Conservation (phyloP, 2,797 vertebrate species). For the Podarcis siculus region DNA sequence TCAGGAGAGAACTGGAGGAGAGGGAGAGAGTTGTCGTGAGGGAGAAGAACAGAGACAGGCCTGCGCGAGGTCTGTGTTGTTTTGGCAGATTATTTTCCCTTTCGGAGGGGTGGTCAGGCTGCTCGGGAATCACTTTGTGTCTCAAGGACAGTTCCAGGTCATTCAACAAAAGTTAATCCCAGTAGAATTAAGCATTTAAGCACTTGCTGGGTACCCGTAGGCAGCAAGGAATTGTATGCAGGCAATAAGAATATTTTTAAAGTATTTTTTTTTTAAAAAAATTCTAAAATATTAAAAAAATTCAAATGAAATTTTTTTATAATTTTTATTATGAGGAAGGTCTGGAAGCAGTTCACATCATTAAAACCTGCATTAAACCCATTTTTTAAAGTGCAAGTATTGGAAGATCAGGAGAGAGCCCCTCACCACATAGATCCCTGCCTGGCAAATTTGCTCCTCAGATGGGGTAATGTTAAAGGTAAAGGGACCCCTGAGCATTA, state of each 20-base stretch:
- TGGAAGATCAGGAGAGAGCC: too few species aligned
- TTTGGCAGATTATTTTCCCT: background rate
- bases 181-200: background rate
- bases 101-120: background rate
- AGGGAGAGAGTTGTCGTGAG: constrained; percentile 89
- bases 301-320: background rate
- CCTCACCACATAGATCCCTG: too few species aligned
- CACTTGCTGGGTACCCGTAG: background rate
- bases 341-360: too few species aligned
- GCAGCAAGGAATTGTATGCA: too few species aligned
- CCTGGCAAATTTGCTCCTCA: too few species aligned
- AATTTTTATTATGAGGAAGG: too few species aligned
- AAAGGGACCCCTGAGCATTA: too few species aligned
- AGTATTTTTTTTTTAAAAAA: background rate
- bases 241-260: too few species aligned
- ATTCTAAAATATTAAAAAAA: background rate
- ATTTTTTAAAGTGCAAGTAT: too few species aligned
- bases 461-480: too few species aligned
- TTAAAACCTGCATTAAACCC: too few species aligned
- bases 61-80: constrained; percentile 84
- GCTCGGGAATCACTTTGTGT: background rate
- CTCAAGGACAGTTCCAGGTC: background rate
- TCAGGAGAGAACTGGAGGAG: constrained; percentile 96
- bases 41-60: constrained; percentile 94
- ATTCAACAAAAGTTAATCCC: background rate